Evolutionary conservation across 2,888 invertebrate genomes (phyloP), one percentile per base, ranked within the genome.

Genomic region (Gerris lacustris): DNA sequence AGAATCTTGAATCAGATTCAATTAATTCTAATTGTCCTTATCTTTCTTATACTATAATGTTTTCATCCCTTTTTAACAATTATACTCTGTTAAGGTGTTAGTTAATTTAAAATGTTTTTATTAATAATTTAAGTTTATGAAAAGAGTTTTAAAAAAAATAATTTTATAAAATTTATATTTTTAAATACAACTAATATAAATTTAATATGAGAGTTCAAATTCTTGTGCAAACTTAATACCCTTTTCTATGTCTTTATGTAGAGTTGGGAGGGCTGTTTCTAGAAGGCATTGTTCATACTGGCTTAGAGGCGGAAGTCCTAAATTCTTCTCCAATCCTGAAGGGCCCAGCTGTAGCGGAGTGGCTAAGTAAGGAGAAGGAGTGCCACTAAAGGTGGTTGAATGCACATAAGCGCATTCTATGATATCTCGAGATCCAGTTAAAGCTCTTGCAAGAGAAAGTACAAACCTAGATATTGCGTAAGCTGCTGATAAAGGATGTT

Each of bases 401-500:
- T 71, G 72, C 43, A 75, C 74, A 68, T 73, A 72, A 9, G 73
- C 70, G 45, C 73, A 73, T 55, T 74, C 74, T 5, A 68, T 44
- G 7, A 74, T 69, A 44, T 71, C 71, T 44, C 69, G 31, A 11
- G 70, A 69, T 6, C 83, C 83, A 63, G 69, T 67, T 0, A 72
- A 11, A 47, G 83, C 83, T 80, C 86, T 81, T 0, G 88, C 78
- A 63, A 87, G 76, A 4, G 83, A 83, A 73, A 82, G 80, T 15
- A 84, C 83, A 77, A 89, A 88, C 67, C 84, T 77, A 6, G 85
- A 82, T 15, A 84, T 86, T 69, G 88, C 86, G 76, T 82, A 86
- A 0, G 89, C 88, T 80, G 86, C 84, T 0, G 88, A 87, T 67
- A 89, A 80, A 17, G 83, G 81, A 6, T 86, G 86, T 17, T 85